Base-by-base conservation (phyloP, 1,140 invertebrate species). In the Rhynchophorus ferrugineus region DNA sequence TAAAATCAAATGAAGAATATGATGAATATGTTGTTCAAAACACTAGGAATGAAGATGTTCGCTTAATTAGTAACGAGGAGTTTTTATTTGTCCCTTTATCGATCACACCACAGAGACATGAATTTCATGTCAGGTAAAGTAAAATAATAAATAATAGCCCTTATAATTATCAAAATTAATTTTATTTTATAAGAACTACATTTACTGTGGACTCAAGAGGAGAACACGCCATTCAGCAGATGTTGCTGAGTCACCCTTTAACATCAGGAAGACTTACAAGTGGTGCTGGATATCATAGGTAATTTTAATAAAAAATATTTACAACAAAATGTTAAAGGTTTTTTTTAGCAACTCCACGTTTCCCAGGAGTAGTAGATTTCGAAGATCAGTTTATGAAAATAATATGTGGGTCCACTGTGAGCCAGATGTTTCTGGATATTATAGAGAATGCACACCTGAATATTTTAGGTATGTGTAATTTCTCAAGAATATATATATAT, bases 1-100 rank as follows among this genome's bases (percentile, higher is more conserved):
- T 95, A 2, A 80, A 84, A 57, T 88, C 87, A 1, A 83, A 86
- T 67, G 78, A 85, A 56, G 87, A 93, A 61, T 95, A 90, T 71
- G 91, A 95, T 61, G 82, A 91, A 55, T 91, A 92, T 67, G 69
- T 63, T 43, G 60, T 63, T 8, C 61, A 65, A 38, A 51, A 46
- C 8, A 47, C 54, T 9, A 49, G 52, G 8, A 53, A 51, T 16
- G 49, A 56, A 37, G 54, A 57, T 21, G 49, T 54, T 49, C 19
- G 24, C 2, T 44, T 58, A 17, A 42, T 54, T 21, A 49, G 58
- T 21, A 60, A 57, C 50, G 56, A 61, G 13, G 57, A 60, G 22
- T 60, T 54, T 21, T 49, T 59, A 42, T 54, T 57, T 59, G 49
- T 67, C 38, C 64, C 67, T 16, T 47, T 58, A 8, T 56, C 53